A percentile compares a stretch with the other conserved stretches of the same genome.
Evolutionary conservation across 2,113 vertebrate species (phyloP).

Genomic region (Carassius auratus): DNA sequence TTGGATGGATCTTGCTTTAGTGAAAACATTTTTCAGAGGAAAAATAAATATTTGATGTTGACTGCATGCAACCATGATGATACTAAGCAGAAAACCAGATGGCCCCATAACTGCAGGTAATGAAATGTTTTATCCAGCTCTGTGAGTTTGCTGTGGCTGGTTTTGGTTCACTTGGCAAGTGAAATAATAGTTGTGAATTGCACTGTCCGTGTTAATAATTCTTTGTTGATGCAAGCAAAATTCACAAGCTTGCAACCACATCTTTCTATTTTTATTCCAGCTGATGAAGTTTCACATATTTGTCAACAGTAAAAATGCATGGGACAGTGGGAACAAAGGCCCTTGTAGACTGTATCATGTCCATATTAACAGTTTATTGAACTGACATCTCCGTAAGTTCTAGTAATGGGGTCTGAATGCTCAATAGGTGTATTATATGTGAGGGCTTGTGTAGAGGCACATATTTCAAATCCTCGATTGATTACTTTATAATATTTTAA

Average conservation of each 20-base stretch:
- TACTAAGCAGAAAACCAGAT: slow-evolving; percentile 87
- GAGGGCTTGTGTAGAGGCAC: neutral
- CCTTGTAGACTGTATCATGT: neutral
- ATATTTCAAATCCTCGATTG: neutral
- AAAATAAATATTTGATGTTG: slow-evolving; percentile 69
- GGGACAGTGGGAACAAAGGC: neutral
- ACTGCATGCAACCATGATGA: slow-evolving; percentile 79
- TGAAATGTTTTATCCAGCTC: slow-evolving; percentile 21
- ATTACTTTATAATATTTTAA: neutral
- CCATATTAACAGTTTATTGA: neutral
- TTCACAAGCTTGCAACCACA: neutral
- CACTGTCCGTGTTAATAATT: neutral
- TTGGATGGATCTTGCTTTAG: slow-evolving; percentile 52
- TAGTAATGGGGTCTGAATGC: neutral
- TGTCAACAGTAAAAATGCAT: neutral
- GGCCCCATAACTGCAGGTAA: slow-evolving; percentile 85
- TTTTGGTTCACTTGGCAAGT: neutral
- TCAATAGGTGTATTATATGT: neutral
- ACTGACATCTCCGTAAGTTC: neutral
- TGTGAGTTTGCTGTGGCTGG: slow-evolving; percentile 4
- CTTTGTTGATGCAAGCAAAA: neutral
- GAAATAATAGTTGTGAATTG: neutral
- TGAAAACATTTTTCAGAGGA: neutral
- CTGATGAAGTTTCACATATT: neutral
- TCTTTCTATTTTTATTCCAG: neutral